phyloP scores from a whole-genome alignment of 2,113 vertebrate genomes.

The Esox niger region DNA sequence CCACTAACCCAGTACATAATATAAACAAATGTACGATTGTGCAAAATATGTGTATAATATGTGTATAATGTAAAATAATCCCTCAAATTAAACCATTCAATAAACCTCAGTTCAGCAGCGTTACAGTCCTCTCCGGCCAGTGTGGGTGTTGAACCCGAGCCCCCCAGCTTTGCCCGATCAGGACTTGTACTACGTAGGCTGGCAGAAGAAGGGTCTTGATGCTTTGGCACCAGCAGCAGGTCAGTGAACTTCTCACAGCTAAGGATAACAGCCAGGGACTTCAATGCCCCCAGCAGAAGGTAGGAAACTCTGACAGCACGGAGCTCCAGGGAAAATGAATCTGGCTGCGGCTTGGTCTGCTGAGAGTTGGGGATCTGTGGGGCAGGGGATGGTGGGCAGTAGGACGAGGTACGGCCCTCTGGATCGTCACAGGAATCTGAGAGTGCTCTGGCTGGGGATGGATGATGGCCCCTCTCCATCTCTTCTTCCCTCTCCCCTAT shows the following conservation, averaged over 20 bases:
- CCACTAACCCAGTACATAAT: no score
- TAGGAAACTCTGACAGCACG: conserved; percentile 73
- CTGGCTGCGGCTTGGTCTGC: conserved; percentile 47
- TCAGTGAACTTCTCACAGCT: conserved; percentile 73
- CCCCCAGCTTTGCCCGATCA: conserved; percentile 29
- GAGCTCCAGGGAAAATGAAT: conserved; percentile 67
- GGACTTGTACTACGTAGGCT: conserved; percentile 40
- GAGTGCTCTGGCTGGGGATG: conserved; percentile 32
- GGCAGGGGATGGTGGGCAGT: conserved; percentile 16
- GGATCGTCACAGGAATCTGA: conserved; percentile 35
- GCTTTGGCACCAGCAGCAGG: conserved; percentile 64
- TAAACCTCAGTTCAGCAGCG: conserved; percentile 54
- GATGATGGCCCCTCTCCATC: conserved; percentile 34
- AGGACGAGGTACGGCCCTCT: conserved; percentile 7
- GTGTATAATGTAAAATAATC: no score
- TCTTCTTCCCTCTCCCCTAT: conserved; percentile 27
- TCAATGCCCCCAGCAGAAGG: conserved; percentile 74
- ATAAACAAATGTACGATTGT: no score
- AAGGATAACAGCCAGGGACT: conserved; percentile 73
- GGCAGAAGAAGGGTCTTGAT: conserved; percentile 23
- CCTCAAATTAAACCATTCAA: no score
- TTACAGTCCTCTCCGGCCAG: conserved; percentile 58
- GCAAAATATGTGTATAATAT: no score
- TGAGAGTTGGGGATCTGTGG: conserved; percentile 21
- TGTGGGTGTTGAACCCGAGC: conserved; percentile 19